Conservation (phyloP, 2,113 vertebrate genomes). For the Poeciliopsis occidentalis region DNA sequence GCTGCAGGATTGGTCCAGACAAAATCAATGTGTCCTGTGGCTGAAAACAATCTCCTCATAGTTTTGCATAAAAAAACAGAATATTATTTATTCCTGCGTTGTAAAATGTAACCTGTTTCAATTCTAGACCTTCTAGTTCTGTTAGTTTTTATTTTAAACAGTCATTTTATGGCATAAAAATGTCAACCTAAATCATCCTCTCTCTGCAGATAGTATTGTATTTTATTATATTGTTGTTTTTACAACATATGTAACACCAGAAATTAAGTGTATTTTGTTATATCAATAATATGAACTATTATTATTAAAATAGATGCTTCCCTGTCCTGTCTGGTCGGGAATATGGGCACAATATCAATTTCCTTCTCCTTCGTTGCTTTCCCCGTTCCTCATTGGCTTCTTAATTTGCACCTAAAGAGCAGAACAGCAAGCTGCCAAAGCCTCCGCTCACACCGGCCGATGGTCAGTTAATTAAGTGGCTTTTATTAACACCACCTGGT, state of each 20-base stretch:
- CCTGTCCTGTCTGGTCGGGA: too few relatives aligned
- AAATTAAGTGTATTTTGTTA: too few relatives aligned
- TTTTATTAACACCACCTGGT: neutral
- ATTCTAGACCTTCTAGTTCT: neutral
- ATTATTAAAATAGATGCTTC: too few relatives aligned
- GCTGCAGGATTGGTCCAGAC: slow-evolving; percentile 20
- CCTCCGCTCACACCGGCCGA: neutral
- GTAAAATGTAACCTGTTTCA: too few relatives aligned
- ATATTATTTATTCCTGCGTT: neutral
- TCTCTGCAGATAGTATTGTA: too few relatives aligned
- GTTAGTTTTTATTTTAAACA: neutral
- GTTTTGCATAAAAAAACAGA: neutral
- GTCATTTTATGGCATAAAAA: too few relatives aligned
- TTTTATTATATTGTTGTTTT: neutral
- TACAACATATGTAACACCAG: neutral
- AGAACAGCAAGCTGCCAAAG: neutral
- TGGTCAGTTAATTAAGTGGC: neutral
- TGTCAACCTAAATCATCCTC: too few relatives aligned
- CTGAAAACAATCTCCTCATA: neutral
- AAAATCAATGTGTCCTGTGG: slow-evolving; percentile 5
- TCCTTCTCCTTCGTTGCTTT: neutral
- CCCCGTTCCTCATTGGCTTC: neutral
- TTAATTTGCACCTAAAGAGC: neutral
- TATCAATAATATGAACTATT: too few relatives aligned
- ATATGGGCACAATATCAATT: neutral